Evolutionary conservation across 2,888 invertebrate genomes (phyloP).

Genomic region (Drosophila conformis): DNA sequence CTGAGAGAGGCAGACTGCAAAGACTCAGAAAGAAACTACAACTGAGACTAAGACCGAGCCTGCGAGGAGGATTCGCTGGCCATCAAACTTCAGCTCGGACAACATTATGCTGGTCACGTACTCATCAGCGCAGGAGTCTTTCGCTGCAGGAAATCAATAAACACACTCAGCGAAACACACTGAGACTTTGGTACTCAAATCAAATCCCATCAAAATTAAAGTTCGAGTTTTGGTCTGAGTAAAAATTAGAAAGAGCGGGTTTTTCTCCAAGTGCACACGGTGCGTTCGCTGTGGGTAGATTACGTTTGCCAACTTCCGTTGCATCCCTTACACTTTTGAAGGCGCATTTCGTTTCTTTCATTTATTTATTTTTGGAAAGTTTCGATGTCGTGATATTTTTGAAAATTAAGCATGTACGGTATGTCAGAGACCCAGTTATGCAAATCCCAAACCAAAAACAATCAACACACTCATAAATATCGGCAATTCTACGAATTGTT

Average conservation of each 20-base stretch:
- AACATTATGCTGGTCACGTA: conserved; percentile 63
- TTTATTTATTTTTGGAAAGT: conserved; percentile 63
- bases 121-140: conserved; percentile 46
- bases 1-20: conserved; percentile 14
- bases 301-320: conserved; percentile 59
- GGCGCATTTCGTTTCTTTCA: conserved; percentile 26
- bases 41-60: conserved; percentile 5
- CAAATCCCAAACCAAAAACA: conserved; percentile 73
- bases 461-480: conserved; percentile 73
- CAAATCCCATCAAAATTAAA: not conserved
- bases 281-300: not conserved
- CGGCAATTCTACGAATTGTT: conserved; percentile 73
- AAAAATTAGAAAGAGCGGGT: not conserved
- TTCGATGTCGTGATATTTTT: conserved; percentile 33
- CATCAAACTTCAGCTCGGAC: conserved; percentile 35
- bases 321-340: conserved; percentile 48
- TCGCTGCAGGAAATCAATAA: conserved; percentile 82
- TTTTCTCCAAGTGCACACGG: not conserved
- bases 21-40: conserved; percentile 6
- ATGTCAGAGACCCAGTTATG: conserved; percentile 83
- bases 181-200: not conserved
- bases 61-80: conserved; percentile 36
- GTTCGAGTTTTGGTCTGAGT: not conserved
- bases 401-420: conserved; percentile 73
- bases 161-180: conserved; percentile 21